Conservation (phyloP, 2,113 vertebrate species). For the Heptranchias perlo region DNA sequence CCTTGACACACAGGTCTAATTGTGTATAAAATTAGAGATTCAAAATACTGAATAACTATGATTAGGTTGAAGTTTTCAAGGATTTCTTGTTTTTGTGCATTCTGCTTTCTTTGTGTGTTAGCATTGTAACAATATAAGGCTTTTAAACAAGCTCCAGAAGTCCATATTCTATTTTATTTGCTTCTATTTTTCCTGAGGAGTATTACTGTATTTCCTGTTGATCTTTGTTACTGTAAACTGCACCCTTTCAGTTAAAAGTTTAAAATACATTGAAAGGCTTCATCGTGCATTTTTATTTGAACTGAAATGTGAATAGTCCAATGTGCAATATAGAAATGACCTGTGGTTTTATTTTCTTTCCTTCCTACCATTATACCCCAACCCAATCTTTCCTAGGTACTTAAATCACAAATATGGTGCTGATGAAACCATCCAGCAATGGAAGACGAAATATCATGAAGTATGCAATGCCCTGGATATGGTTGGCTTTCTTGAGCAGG, state of each 20-base stretch:
- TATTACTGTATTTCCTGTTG: neutral
- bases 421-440: slow-evolving; percentile 47
- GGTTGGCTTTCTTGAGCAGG: slow-evolving; percentile 69
- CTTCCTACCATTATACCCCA: neutral
- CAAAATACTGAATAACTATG: neutral
- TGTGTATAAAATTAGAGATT: neutral
- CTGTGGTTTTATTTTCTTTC: neutral
- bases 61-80: neutral
- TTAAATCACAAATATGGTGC: slow-evolving; percentile 52
- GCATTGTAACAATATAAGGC: neutral
- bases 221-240: neutral
- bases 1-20: neutral
- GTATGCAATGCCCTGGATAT: slow-evolving; percentile 67
- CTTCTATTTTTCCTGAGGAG: neutral
- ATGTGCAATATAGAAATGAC: neutral
- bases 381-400: slow-evolving; percentile 51
- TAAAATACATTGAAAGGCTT: neutral
- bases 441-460: slow-evolving; percentile 57
- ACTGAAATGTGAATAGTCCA: neutral
- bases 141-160: neutral
- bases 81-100: neutral
- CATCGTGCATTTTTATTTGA: neutral
- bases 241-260: neutral
- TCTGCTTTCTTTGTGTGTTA: neutral
- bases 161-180: neutral